phyloP scores from a whole-genome alignment of 1,140 invertebrate genomes.

The Coenobita brevimanus region DNA sequence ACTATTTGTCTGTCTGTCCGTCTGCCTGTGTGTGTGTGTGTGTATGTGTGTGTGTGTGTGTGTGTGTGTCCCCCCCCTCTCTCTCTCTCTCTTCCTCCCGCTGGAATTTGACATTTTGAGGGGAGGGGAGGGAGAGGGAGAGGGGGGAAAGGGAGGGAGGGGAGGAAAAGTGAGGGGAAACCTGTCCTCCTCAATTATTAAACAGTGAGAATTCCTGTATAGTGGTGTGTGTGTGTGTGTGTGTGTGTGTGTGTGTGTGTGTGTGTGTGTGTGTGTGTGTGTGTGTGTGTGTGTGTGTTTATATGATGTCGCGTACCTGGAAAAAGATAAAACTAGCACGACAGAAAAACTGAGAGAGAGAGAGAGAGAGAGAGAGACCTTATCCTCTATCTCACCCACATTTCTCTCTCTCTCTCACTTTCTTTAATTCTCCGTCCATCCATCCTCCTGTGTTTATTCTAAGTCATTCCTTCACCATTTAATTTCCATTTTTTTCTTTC shows the following conservation, averaged over 20 bases:
- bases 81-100: not conserved
- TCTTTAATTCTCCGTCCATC: no score
- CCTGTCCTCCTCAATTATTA: constrained; percentile 24
- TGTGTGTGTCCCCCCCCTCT: not conserved
- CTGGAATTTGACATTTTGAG: constrained; percentile 49
- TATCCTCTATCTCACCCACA: no score
- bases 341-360: no score
- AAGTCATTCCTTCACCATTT: no score
- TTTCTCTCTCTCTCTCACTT: no score
- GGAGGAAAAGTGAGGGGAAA: not conserved
- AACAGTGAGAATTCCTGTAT: constrained; percentile 46
- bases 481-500: no score
- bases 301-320: no score
- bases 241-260: not conserved
- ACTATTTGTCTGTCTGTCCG: not conserved
- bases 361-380: no score
- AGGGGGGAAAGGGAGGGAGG: not conserved
- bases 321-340: no score
- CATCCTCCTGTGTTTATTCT: no score
- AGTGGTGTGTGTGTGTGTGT: not conserved
- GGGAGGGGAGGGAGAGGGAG: not conserved
- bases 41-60: constrained; percentile 1
- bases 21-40: not conserved
- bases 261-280: no score
- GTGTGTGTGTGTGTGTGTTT: no score